Percentiles rank a stretch among this genome's conserved stretches.
Conservation (phyloP, 2,797 vertebrate genomes). For the Podargus strigoides region DNA sequence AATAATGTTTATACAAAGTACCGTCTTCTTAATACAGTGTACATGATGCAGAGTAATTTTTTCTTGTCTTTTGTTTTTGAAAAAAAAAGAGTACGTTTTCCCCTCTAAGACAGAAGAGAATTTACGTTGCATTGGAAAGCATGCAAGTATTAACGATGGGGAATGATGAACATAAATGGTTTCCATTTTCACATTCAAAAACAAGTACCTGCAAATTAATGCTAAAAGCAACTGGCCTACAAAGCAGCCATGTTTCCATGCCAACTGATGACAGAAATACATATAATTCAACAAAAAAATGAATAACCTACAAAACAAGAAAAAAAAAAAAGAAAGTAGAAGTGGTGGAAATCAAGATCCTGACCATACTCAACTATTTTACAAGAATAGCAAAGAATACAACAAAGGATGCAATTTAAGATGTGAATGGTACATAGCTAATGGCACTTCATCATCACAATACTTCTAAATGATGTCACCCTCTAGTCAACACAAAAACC, state of each 20-base stretch:
- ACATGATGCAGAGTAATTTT: not conserved
- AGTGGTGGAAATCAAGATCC: constrained; percentile 13
- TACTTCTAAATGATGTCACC: constrained; percentile 20
- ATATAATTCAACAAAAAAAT: constrained; percentile 21
- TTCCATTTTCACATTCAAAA: constrained; percentile 51
- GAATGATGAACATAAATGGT: constrained; percentile 20
- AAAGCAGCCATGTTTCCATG: constrained; percentile 48
- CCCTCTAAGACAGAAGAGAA: not conserved
- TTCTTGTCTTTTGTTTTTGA: not conserved
- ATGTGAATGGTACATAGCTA: not conserved
- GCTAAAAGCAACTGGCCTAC: constrained; percentile 57
- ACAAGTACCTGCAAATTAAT: constrained; percentile 60
- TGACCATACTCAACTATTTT: constrained; percentile 4
- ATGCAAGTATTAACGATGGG: not conserved
- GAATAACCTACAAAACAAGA: not conserved
- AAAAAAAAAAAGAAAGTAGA: constrained; percentile 11
- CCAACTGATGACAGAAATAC: constrained; percentile 53
- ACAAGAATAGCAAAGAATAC: not conserved
- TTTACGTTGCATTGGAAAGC: not conserved
- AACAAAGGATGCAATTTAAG: constrained; percentile 36
- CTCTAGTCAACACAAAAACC: constrained; percentile 9
- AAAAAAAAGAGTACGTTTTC: not conserved
- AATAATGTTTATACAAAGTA: not conserved
- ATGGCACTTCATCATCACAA: constrained; percentile 13
- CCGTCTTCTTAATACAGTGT: not conserved